Conservation (phyloP, 2,888 invertebrate species). For the Pterostichus madidus region DNA sequence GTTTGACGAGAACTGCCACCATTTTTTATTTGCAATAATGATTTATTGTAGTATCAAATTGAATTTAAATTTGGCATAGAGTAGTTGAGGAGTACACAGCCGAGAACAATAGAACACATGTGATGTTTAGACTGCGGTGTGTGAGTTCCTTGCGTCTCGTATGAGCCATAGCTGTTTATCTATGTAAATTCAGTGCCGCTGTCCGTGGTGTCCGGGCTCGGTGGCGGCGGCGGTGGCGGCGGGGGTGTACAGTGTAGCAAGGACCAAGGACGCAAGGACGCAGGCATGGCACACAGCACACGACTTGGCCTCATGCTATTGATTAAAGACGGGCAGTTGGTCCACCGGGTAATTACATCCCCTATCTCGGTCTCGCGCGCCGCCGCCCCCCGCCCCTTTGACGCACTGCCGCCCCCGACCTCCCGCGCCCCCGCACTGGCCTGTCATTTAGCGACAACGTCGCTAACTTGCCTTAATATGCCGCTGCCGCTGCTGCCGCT, state of each 20-base stretch:
- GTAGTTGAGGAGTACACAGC: too few relatives aligned
- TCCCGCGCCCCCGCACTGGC: slow-evolving; percentile 18
- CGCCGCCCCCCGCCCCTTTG: slow-evolving; percentile 38
- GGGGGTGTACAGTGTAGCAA: slow-evolving; percentile 65
- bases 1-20: background rate
- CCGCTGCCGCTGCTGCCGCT: slow-evolving; percentile 15
- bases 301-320: slow-evolving; percentile 74
- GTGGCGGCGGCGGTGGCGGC: slow-evolving; percentile 42
- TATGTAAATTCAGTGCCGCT: slow-evolving; percentile 45
- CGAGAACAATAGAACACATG: background rate
- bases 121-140: background rate
- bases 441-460: slow-evolving; percentile 58
- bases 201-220: slow-evolving; percentile 58
- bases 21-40: background rate
- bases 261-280: slow-evolving; percentile 70
- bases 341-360: slow-evolving; percentile 76
- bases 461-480: slow-evolving; percentile 58
- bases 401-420: slow-evolving; percentile 43
- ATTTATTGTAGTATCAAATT: too few relatives aligned
- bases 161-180: slow-evolving; percentile 28
- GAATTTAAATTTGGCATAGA: too few relatives aligned
- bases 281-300: slow-evolving; percentile 71
- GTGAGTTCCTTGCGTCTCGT: background rate
- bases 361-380: slow-evolving; percentile 70
- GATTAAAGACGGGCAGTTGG: slow-evolving; percentile 77